These are phyloP conservation scores for Okamejei kenojei DNA, from an alignment of 2,797 vertebrate genomes.

Conservation along the genomic window DNA sequence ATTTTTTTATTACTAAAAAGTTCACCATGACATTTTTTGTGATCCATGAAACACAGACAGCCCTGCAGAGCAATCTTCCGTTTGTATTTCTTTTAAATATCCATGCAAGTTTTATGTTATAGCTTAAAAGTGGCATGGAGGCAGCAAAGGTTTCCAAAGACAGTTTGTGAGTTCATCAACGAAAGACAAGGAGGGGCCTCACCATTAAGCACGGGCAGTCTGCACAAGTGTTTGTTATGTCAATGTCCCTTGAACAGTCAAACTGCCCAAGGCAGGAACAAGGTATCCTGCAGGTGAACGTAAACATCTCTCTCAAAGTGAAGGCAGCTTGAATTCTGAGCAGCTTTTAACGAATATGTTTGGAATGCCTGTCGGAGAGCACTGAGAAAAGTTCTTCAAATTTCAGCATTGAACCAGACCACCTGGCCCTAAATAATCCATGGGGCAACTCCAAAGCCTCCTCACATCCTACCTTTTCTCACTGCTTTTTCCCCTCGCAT, in stretches of 20 bases:
- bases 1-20: neutral
- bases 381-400: neutral
- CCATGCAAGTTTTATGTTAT: too few relatives aligned
- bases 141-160: too few relatives aligned
- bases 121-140: too few relatives aligned
- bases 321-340: neutral
- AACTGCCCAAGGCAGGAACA: neutral
- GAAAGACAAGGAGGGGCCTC: too few relatives aligned
- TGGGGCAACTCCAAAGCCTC: neutral
- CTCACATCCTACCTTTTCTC: neutral
- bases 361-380: neutral
- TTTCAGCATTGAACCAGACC: neutral
- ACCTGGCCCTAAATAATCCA: neutral
- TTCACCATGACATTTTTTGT: neutral
- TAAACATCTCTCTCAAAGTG: neutral
- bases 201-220: too few relatives aligned
- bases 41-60: too few relatives aligned
- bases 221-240: neutral
- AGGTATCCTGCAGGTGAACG: neutral
- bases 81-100: too few relatives aligned
- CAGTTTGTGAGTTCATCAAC: too few relatives aligned
- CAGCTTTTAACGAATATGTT: neutral
- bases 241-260: neutral
- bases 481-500: neutral
- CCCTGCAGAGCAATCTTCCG: too few relatives aligned